Evolutionary conservation across 2,797 vertebrate genomes (phyloP), one percentile per base, ranked within the genome.

Genomic region (Momotus momota): DNA sequence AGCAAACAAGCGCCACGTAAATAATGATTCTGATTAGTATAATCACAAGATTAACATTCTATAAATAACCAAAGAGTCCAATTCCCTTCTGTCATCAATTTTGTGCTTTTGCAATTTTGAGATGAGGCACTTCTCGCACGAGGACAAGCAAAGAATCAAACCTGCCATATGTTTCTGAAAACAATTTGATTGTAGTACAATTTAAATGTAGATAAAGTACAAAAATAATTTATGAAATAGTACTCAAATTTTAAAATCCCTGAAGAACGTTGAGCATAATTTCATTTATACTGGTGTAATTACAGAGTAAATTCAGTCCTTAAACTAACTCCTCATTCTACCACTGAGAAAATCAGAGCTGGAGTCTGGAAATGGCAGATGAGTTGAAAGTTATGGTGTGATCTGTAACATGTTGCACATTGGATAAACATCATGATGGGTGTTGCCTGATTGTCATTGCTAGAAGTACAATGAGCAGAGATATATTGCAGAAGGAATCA

Each of bases 11-110:
- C 72, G 5, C 74, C 90, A 71, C 35, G 3, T 82, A 95, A 96
- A 95, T 94, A 86, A 90, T 84, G 29, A 67, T 95, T 92, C 78
- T 95, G 83, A 82, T 93, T 90, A 71, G 75, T 80, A 48, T 80
- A 82, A 85, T 93, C 83, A 82, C 83, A 80, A 93, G 73, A 78
- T 85, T 90, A 88, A 85, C 52, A 58, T 88, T 92, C 71, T 82
- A 19, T 87, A 92, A 96, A 72, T 79, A 95, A 66, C 71, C 52
- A 52, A 52, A 69, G 54, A 70, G 29, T 60, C 40, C 60, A 84
- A 2, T 90, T 94, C 81, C 61, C 54, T 70, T 91, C 29, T 75
- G 41, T 75, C 49, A 73, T 67, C 45, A 78, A 13, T 91, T 88
- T 23, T 41, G 29, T 85, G 69, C 72, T 65, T 96, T 91, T 86